Percentiles rank a stretch among this genome's conserved stretches.
Evolutionary conservation across 2,797 vertebrate genomes (phyloP).

Genomic region (Gobio occitaniae): DNA sequence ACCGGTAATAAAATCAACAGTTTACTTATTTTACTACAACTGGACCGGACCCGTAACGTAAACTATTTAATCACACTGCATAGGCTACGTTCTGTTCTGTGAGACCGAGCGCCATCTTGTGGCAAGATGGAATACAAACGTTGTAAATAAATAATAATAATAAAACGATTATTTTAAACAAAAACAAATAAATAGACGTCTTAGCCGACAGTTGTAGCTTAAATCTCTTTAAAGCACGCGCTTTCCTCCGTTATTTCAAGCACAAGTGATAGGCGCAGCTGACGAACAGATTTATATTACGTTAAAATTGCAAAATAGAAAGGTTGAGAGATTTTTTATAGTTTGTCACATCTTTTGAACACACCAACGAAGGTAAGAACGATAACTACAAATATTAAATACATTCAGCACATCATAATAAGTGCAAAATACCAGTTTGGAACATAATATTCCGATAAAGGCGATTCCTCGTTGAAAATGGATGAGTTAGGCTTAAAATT

Average conservation of each 20-base stretch:
- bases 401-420: too few species aligned
- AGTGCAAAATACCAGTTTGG: neutral
- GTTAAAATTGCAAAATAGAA: neutral
- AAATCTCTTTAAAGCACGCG: neutral
- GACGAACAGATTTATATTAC: neutral
- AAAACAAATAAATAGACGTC: conserved; percentile 8
- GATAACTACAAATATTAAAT: neutral
- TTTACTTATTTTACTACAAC: neutral
- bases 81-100: neutral
- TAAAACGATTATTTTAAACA: neutral
- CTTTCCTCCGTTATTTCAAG: neutral
- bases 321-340: neutral
- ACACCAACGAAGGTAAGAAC: conserved; percentile 8
- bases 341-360: neutral
- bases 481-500: neutral
- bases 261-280: neutral
- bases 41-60: neutral
- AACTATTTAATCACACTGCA: neutral
- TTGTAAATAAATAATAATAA: neutral
- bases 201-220: neutral
- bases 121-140: neutral
- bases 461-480: neutral
- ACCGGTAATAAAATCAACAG: neutral
- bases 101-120: conserved; percentile 31
- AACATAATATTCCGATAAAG: neutral